These are phyloP conservation scores for Drosophila borealis DNA, from an alignment of 2,888 invertebrate genomes.

Conservation along the genomic window DNA sequence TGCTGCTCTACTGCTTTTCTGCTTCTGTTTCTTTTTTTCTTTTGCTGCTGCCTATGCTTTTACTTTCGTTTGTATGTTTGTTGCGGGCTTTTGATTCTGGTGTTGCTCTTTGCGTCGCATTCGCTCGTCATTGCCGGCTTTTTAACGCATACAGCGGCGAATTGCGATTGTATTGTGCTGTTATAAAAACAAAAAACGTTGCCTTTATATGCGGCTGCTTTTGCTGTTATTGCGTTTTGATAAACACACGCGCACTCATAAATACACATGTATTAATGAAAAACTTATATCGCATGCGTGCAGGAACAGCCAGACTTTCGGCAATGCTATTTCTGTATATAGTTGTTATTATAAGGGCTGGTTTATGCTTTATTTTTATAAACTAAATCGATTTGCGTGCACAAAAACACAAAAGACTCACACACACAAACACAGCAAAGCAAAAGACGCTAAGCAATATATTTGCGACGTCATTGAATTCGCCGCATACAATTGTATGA, in stretches of 20 bases:
- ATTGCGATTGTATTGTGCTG: constrained; percentile 38
- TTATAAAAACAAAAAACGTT: constrained; percentile 37
- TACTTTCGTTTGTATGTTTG: constrained; percentile 71
- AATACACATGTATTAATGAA: constrained; percentile 48
- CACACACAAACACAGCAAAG: constrained; percentile 31
- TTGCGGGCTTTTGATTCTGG: constrained; percentile 45
- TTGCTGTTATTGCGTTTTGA: constrained; percentile 51
- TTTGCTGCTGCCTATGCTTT: constrained; percentile 56
- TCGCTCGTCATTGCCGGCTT: constrained; percentile 62
- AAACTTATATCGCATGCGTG: constrained; percentile 30
- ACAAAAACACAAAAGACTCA: constrained; percentile 48
- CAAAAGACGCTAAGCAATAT: constrained; percentile 60
- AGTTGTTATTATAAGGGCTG: constrained; percentile 15
- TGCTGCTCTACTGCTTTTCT: constrained; percentile 37
- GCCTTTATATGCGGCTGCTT: constrained; percentile 24
- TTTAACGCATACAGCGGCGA: constrained; percentile 54
- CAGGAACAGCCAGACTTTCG: constrained; percentile 16
- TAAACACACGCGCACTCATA: constrained; percentile 35
- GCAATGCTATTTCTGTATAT: constrained; percentile 10
- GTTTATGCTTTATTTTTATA: constrained; percentile 49
- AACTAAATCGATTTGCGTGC: constrained; percentile 69
- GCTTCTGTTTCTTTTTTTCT: constrained; percentile 22
- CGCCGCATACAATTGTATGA: constrained; percentile 61
- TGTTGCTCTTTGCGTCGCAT: constrained; percentile 36
- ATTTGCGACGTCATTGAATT: constrained; percentile 81